phyloP scores from a whole-genome alignment of 2,113 vertebrate genomes.

The Melospiza georgiana region DNA sequence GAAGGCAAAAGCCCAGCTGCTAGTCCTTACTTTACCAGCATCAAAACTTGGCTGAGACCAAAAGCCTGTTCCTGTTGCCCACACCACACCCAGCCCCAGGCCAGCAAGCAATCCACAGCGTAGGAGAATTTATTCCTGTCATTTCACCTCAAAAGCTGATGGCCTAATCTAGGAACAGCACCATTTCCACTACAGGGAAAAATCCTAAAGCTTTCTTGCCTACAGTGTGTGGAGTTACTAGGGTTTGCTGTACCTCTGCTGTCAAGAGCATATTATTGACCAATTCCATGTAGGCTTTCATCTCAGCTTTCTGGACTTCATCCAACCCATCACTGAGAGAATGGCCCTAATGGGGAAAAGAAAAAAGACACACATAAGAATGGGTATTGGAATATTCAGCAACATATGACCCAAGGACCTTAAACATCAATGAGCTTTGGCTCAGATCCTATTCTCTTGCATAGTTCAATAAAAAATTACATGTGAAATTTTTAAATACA shows the following conservation, averaged over 20 bases:
- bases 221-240: not conserved
- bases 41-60: not conserved
- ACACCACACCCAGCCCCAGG: accelerated
- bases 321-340: constrained; percentile 92
- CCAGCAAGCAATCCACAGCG: not conserved
- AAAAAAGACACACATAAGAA: not conserved
- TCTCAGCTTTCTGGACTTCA: constrained; percentile 95
- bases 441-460: not conserved
- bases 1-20: not conserved
- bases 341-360: constrained; percentile 83
- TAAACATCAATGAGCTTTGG: not conserved
- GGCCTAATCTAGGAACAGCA: not conserved
- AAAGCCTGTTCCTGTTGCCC: accelerated
- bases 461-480: not conserved
- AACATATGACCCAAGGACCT: not conserved
- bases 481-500: not conserved
- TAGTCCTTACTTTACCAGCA: not conserved
- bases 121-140: not conserved
- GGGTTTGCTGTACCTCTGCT: constrained; percentile 83
- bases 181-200: constrained; percentile 17
- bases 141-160: not conserved
- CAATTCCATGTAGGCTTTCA: constrained; percentile 96
- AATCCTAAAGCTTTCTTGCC: constrained; percentile 1
- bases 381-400: constrained; percentile 6
- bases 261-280: constrained; percentile 96